Evolutionary conservation across 2,113 vertebrate species (phyloP), one percentile per base, ranked within the genome.

Genomic region (Corydoras maculifer): DNA sequence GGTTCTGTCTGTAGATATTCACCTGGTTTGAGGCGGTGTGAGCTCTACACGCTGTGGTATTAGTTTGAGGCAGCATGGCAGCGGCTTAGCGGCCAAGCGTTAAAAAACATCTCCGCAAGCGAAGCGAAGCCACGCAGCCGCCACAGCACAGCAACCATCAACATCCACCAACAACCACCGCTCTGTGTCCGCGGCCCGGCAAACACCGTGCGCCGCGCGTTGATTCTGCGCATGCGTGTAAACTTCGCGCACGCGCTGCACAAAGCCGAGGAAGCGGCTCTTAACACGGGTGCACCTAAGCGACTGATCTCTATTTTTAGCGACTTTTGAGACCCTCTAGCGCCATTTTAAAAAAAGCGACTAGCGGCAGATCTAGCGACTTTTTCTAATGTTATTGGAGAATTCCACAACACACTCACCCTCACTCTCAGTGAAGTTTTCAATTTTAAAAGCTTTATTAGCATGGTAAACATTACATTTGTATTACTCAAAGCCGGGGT

Each of bases 171-270:
- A 29, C 43, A 14, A 55, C 13, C 62, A 48, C 58, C 14, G 43
- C 54, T 25, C 32, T 58, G 4, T 58, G 5, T 13, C 10, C 30
- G 11, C 15, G 10, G 32, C 54, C 32, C 18, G 50, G 67, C 10
- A 29, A 9, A 4, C 55, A 49, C 18, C 5, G 3, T 12, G 3
- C 51, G 11, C 13, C 9, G 9, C 51, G 13, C 13, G 51, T 3
- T 12, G 10, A 6, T 12, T 53, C 13, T 53, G 13, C 51, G 51
- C 51, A 53, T 53, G 51, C 51, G 51, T 14, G 51, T 53, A 3
- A 12, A 53, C 51, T 14, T 0, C 25, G 67, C 67, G 67, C 67
- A 68, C 48, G 67, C 67, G 67, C 67, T 9, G 5, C 5, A 68
- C 11, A 14, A 13, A 25, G 55, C 32, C 2, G 5, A 11, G 5